phyloP scores from a whole-genome alignment of 2,888 invertebrate genomes.

The Mythimna albipuncta region DNA sequence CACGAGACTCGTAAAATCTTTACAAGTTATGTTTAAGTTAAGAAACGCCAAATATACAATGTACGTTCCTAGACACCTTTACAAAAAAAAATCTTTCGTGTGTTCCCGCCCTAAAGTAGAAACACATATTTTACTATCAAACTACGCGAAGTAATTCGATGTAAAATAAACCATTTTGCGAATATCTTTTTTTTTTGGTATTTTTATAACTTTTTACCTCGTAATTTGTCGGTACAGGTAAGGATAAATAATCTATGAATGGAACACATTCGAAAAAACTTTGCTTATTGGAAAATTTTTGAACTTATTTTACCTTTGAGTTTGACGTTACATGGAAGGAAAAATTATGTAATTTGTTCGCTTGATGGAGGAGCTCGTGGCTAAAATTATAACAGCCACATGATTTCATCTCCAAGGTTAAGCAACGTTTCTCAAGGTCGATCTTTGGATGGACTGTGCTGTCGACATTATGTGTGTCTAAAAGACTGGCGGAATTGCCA shows the following conservation, averaged over 20 bases:
- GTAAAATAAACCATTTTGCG: conserved; percentile 33
- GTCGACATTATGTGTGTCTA: no score
- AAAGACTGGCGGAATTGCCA: no score
- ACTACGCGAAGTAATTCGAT: conserved; percentile 46
- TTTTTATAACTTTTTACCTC: conserved; percentile 16
- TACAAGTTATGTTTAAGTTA: conserved; percentile 15
- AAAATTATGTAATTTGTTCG: neutral
- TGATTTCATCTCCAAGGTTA: no score
- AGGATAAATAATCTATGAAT: conserved; percentile 12
- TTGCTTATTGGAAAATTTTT: conserved; percentile 18
- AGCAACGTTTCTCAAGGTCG: no score
- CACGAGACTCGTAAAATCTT: conserved; percentile 14
- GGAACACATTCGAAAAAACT: conserved; percentile 5
- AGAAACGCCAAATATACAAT: neutral
- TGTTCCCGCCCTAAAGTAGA: conserved; percentile 36
- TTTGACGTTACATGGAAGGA: neutral
- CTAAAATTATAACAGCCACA: no score
- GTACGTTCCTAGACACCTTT: neutral
- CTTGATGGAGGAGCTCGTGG: neutral
- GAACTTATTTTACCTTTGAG: conserved; percentile 15
- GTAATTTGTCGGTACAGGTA: neutral
- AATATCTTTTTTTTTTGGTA: conserved; percentile 30
- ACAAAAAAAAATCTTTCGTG: neutral
- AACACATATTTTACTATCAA: conserved; percentile 47
- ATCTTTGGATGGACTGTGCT: no score